Conservation (phyloP, 2,113 vertebrate genomes). For the Sitta europaea region DNA sequence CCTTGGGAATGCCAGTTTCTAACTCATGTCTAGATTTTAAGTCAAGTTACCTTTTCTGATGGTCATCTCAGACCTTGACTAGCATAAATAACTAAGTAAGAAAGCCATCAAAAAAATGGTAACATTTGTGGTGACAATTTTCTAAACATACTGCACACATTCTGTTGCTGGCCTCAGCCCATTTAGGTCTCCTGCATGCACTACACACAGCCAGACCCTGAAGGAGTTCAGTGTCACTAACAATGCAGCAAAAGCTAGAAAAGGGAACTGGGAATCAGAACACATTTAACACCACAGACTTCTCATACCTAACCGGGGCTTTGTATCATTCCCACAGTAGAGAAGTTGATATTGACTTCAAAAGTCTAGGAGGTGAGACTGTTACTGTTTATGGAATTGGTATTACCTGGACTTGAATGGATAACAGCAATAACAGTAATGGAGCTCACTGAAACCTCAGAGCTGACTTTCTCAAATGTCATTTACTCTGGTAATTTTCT, state of each 20-base stretch:
- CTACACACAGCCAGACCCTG: not conserved
- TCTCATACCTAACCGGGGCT: not conserved
- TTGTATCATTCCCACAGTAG: not conserved
- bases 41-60: not conserved
- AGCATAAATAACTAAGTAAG: not conserved
- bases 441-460: not conserved
- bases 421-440: not conserved
- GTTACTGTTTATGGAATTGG: not conserved
- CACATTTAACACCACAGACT: not conserved
- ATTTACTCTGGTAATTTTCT: not conserved
- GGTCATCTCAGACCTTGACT: not conserved
- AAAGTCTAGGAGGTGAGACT: not conserved
- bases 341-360: not conserved
- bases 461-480: not conserved
- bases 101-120: not conserved
- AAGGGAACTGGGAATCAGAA: not conserved
- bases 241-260: rapidly evolving
- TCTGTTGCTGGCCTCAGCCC: not conserved
- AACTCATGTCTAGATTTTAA: not conserved
- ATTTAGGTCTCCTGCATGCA: not conserved
- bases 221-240: not conserved
- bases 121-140: not conserved
- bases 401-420: not conserved
- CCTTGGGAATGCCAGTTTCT: not conserved
- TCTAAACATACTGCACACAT: not conserved